phyloP scores from a whole-genome alignment of 1,140 invertebrate genomes.

The Leptinotarsa defecta region DNA sequence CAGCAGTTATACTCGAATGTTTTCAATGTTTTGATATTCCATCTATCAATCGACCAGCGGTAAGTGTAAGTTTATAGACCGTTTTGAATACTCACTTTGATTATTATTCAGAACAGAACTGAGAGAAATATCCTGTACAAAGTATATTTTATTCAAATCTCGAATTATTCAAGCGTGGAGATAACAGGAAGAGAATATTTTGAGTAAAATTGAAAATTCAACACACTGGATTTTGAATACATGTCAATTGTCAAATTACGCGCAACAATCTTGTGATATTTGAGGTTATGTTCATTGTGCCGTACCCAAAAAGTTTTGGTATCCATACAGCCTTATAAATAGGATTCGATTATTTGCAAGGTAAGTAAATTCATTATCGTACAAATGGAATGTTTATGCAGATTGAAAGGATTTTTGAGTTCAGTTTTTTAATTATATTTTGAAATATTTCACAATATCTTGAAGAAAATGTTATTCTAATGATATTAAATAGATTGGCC shows the following conservation, averaged over 20 bases:
- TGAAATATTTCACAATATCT: background rate
- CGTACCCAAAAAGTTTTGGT: background rate
- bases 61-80: constrained; percentile 9
- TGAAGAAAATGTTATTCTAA: background rate
- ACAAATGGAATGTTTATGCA: background rate
- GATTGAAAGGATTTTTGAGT: background rate
- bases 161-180: constrained; percentile 36
- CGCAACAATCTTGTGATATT: constrained; percentile 4
- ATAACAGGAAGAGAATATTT: constrained; percentile 21
- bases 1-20: constrained; percentile 40
- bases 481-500: no score
- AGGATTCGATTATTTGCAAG: background rate
- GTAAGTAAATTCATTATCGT: background rate
- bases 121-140: constrained; percentile 34
- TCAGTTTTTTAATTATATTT: background rate
- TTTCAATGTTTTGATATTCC: constrained; percentile 39
- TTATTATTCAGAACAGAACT: constrained; percentile 36
- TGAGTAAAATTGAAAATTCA: background rate
- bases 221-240: background rate
- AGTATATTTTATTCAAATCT: constrained; percentile 39
- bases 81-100: background rate
- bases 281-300: constrained; percentile 1
- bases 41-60: constrained; percentile 16
- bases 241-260: background rate
- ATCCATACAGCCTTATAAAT: background rate